Evolutionary conservation across 2,113 vertebrate genomes (phyloP).

Genomic region (Falco punctatus): DNA sequence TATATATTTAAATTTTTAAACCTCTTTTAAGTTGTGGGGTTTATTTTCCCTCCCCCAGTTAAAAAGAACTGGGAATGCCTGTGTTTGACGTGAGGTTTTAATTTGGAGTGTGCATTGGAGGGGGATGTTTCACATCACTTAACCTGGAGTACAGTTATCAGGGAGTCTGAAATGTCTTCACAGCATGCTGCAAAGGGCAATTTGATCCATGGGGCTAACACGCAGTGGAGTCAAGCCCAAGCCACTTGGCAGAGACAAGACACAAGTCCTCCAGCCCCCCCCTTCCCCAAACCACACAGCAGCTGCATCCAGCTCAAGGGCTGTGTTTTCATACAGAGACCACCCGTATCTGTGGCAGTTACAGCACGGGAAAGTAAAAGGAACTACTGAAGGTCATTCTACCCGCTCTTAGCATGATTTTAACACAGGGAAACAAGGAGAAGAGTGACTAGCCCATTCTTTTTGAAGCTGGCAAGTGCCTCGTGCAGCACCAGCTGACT

Average conservation of each 20-base stretch:
- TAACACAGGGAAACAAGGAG: background rate
- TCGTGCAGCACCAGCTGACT: background rate
- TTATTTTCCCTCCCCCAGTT: background rate
- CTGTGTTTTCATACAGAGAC: background rate
- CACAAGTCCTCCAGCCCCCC: background rate
- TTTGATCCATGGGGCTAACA: background rate
- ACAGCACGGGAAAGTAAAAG: background rate
- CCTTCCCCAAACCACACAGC: background rate
- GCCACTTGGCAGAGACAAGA: background rate
- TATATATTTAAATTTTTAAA: background rate
- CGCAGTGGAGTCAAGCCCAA: fast-evolving
- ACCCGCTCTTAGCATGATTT: background rate
- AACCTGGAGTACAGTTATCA: background rate
- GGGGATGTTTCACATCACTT: background rate
- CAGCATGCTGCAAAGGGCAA: background rate
- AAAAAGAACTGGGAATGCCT: background rate
- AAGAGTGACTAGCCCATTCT: background rate
- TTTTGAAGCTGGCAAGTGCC: background rate
- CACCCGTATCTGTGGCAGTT: background rate
- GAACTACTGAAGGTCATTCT: background rate
- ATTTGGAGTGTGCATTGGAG: background rate
- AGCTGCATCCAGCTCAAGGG: background rate
- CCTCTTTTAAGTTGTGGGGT: background rate
- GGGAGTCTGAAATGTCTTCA: background rate
- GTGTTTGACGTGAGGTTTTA: background rate